phyloP scores from a whole-genome alignment of 1,140 invertebrate species.

The Tenebrio molitor region DNA sequence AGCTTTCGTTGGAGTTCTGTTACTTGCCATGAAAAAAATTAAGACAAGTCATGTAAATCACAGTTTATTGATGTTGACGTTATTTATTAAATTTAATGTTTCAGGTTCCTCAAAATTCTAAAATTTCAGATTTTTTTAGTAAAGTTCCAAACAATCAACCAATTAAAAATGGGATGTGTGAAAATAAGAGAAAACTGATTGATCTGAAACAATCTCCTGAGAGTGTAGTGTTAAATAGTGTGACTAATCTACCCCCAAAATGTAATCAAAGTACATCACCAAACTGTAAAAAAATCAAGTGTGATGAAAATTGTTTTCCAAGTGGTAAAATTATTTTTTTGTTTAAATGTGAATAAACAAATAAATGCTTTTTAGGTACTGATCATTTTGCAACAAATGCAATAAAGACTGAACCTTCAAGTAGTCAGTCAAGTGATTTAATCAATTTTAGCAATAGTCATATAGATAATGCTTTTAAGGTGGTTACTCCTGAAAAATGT shows the following conservation, averaged over 20 bases:
- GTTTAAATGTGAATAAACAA: too few relatives aligned
- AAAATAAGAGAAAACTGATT: slow-evolving; percentile 12
- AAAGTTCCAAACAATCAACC: slow-evolving; percentile 10
- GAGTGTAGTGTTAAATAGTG: background rate
- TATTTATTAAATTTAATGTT: too few relatives aligned
- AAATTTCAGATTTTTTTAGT: slow-evolving; percentile 35
- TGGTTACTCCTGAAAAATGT: background rate
- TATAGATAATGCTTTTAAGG: background rate
- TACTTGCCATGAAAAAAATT: slow-evolving; percentile 26
- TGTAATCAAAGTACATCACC: background rate
- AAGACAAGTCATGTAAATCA: slow-evolving; percentile 6
- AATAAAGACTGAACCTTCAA: too few relatives aligned
- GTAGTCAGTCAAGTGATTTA: too few relatives aligned
- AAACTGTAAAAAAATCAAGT: background rate
- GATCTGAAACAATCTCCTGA: background rate
- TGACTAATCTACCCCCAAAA: background rate
- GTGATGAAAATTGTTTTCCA: background rate
- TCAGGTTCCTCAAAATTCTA: slow-evolving; percentile 4
- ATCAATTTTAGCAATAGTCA: too few relatives aligned
- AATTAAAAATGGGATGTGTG: background rate
- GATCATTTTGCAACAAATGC: too few relatives aligned
- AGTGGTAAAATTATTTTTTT: background rate
- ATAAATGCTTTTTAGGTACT: too few relatives aligned
- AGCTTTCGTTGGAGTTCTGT: too few relatives aligned
- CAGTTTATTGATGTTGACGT: background rate